Evolutionary conservation across 2,797 vertebrate species (phyloP).

Genomic region (Pitangus sulphuratus): DNA sequence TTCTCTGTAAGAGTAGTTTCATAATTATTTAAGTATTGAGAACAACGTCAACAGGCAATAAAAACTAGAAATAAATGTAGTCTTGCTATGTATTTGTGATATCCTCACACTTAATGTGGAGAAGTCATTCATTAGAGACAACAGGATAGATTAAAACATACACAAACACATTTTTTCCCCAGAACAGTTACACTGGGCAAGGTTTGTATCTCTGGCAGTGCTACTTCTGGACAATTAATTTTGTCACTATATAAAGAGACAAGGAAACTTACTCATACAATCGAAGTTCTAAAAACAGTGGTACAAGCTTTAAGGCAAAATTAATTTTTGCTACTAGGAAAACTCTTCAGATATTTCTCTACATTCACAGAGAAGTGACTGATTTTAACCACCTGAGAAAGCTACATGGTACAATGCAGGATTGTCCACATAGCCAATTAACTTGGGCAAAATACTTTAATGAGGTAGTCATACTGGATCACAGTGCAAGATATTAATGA

Average conservation of each 20-base stretch:
- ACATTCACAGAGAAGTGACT: background rate
- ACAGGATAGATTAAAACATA: background rate
- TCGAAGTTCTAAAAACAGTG: background rate
- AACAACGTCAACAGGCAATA: background rate
- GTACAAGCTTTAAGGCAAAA: background rate
- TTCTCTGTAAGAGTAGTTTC: background rate
- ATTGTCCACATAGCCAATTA: background rate
- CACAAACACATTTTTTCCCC: background rate
- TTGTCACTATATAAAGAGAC: background rate
- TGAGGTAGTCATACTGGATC: background rate
- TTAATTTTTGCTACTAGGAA: background rate
- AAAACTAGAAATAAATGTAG: background rate
- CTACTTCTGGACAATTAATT: background rate
- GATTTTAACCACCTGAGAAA: background rate
- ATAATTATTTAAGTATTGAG: background rate
- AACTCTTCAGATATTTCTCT: background rate
- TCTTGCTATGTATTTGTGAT: background rate
- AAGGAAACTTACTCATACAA: background rate
- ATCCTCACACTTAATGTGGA: background rate
- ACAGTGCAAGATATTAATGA: background rate
- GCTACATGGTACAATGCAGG: background rate
- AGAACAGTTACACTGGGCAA: fast-evolving
- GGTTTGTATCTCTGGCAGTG: background rate
- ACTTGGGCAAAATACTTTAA: background rate
- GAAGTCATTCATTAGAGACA: background rate